Base-by-base conservation (phyloP, 2,888 invertebrate species). In the Aphodius sticticus region DNA sequence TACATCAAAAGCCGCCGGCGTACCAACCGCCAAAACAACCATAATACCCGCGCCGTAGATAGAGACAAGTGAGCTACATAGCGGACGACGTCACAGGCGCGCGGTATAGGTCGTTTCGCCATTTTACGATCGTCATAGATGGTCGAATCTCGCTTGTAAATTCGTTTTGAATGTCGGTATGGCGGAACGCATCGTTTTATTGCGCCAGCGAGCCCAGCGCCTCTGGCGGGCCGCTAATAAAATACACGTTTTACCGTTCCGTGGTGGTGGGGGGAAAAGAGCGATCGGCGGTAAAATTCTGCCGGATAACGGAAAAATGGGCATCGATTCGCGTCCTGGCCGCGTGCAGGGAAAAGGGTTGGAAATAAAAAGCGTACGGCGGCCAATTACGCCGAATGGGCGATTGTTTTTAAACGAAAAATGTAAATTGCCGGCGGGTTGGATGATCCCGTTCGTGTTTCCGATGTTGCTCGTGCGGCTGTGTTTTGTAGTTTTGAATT, bases 141-240 rank as follows among this genome's bases (percentile, higher is more conserved):
- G 53, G 53, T 53, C 53, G 53, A 53, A 53, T 53, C 53, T 53
- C 53, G 53, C 53, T 53, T 53, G 53, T 53, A 53, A 53, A 53
- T 53, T 53, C 53, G 53, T 53, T 53, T 53, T 53, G 53, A 53
- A 53, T 53, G 53, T 53, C 53, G 53, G 53, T 53, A 53, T 53
- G 53, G 53, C 53, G 53, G 53, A 53, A 53, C 53, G 53, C 53
- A 53, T 53, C 53, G 53, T 53, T 53, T 53, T 53, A 53, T 53
- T 53, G 53, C 53, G 53, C 53, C 2, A 5, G 53, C 53, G 53
- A 53, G 53, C 53, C 9, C 53, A 12, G 53, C 53, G 9, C 53
- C 53, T 53, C 53, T 53, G 12, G 12, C 53, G 53, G 53, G 9
- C 53, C 53, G 53, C 53, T 53, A 53, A 53, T 53, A 53, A 53